Evolutionary conservation across 2,888 invertebrate species (phyloP).

Genomic region (Isotomurus palustris): DNA sequence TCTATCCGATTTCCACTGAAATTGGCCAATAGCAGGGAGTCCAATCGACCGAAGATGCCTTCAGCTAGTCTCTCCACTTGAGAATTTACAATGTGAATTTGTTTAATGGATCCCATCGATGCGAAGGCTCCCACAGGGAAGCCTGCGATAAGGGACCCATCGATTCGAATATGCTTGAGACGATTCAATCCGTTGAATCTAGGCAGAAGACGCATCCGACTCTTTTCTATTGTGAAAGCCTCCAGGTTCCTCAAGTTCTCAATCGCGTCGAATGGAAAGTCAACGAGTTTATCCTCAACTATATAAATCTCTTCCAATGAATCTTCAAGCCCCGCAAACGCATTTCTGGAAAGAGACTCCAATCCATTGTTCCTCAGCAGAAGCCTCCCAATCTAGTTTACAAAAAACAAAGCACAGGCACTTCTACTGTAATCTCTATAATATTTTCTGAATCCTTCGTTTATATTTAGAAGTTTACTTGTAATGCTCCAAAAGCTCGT

Average conservation of each 20-base stretch:
- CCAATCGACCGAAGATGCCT: slow-evolving; percentile 65
- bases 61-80: slow-evolving; percentile 66
- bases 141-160: slow-evolving; percentile 63
- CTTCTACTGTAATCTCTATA: too few species aligned
- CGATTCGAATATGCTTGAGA: slow-evolving; percentile 62
- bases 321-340: slow-evolving; percentile 72
- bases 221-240: slow-evolving; percentile 76
- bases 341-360: slow-evolving; percentile 73
- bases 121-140: slow-evolving; percentile 45
- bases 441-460: too few species aligned
- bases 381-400: slow-evolving; percentile 54
- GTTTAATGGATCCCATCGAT: slow-evolving; percentile 44
- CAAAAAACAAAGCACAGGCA: neutral
- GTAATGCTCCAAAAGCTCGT: slow-evolving; percentile 68
- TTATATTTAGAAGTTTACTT: slow-evolving; percentile 60
- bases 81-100: slow-evolving; percentile 51
- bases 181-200: slow-evolving; percentile 66
- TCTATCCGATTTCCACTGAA: slow-evolving; percentile 70
- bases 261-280: slow-evolving; percentile 72
- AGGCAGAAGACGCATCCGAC: slow-evolving; percentile 66
- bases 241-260: slow-evolving; percentile 48
- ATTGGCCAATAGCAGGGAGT: slow-evolving; percentile 64
- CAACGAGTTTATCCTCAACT: slow-evolving; percentile 75
- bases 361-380: slow-evolving; percentile 80
- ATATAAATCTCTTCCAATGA: slow-evolving; percentile 75